These are phyloP conservation scores for Pasiphila rectangulata DNA, from an alignment of 2,888 invertebrate species.

Conservation along the genomic window DNA sequence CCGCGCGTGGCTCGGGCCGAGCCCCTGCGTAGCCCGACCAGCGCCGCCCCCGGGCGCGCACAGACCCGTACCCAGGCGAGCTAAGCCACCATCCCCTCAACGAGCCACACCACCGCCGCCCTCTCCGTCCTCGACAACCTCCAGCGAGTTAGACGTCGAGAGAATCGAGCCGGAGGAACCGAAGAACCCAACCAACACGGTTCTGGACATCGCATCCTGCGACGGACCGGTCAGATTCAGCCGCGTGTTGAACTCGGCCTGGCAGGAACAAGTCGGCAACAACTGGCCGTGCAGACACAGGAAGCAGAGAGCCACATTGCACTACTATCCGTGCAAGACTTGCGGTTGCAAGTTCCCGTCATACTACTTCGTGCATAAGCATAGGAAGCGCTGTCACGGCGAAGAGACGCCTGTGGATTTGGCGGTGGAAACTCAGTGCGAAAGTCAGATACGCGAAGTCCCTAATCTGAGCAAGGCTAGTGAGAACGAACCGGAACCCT, in stretches of 20 bases:
- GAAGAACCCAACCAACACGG: conserved; percentile 64
- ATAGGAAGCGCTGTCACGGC: conserved; percentile 91
- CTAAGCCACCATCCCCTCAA: conserved; percentile 59
- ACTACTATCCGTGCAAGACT: conserved; percentile 96
- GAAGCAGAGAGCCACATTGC: conserved; percentile 88
- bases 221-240: conserved; percentile 94
- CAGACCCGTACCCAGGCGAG: conserved; percentile 66
- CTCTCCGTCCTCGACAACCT: conserved; percentile 65
- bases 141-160: conserved; percentile 72
- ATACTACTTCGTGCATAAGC: conserved; percentile 96
- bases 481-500: conserved; percentile 16
- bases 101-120: conserved; percentile 53
- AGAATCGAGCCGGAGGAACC: conserved; percentile 57
- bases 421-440: conserved; percentile 26
- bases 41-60: conserved; percentile 75
- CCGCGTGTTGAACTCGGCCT: conserved; percentile 91
- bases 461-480: background rate
- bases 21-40: conserved; percentile 69
- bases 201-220: conserved; percentile 93
- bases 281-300: conserved; percentile 93
- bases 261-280: conserved; percentile 80
- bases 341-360: conserved; percentile 96
- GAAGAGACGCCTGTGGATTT: conserved; percentile 67
- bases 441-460: background rate
- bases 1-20: conserved; percentile 77